These are phyloP conservation scores for Euura lappo DNA, from an alignment of 1,140 invertebrate species.

Conservation along the genomic window DNA sequence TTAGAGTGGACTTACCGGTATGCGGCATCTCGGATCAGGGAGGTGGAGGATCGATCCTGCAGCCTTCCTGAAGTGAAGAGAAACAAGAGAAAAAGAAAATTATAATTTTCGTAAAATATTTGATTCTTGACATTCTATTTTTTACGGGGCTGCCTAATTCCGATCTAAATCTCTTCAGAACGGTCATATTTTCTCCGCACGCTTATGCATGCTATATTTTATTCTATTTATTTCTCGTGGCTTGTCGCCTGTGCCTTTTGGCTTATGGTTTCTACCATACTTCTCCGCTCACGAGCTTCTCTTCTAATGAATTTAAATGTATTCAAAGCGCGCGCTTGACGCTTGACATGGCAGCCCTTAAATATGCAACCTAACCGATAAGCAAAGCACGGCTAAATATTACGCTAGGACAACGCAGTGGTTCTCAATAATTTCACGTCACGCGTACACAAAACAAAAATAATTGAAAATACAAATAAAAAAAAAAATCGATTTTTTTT, in stretches of 20 bases:
- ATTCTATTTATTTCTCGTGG: not conserved
- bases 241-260: not conserved
- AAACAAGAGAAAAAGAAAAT: not conserved
- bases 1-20: constrained; percentile 42
- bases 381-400: constrained; percentile 47
- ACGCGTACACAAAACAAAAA: no score
- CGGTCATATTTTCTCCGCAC: not conserved
- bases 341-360: constrained; percentile 57
- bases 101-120: constrained; percentile 7
- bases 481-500: no score
- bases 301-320: constrained; percentile 58
- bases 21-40: constrained; percentile 44
- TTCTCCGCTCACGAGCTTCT: not conserved
- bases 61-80: constrained; percentile 20
- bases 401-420: constrained; percentile 41
- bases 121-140: not conserved
- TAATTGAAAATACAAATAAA: no score
- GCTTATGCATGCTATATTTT: not conserved
- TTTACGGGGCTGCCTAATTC: no score
- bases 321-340: constrained; percentile 56
- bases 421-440: constrained; percentile 31
- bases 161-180: not conserved
- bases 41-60: constrained; percentile 8
- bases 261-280: no score
- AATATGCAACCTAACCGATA: constrained; percentile 52